Percentiles rank a stretch among this genome's conserved stretches.
Evolutionary conservation across 2,888 invertebrate genomes (phyloP).

Genomic region (Alloplasta piceator): DNA sequence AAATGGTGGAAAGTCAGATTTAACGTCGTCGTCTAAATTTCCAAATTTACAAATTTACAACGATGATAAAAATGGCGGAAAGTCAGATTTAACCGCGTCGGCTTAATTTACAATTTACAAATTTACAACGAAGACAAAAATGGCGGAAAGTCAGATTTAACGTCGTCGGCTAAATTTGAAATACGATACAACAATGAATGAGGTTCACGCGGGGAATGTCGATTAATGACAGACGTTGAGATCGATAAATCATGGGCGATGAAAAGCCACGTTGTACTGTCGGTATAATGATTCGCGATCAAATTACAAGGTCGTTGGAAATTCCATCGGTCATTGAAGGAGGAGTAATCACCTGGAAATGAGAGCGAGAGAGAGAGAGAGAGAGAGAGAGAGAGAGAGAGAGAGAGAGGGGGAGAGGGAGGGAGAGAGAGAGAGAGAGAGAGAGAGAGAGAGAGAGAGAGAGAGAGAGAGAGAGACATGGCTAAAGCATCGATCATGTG

Average conservation of each 20-base stretch:
- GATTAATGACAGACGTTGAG: no score
- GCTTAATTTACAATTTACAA: no score
- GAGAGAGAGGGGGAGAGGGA: background rate
- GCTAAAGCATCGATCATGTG: conserved; percentile 27
- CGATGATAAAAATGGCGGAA: no score
- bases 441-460: conserved; percentile 1
- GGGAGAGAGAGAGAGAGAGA: background rate
- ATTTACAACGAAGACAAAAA: no score
- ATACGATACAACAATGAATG: no score
- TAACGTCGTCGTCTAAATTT: no score
- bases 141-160: no score
- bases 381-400: background rate
- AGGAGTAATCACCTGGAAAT: conserved; percentile 38
- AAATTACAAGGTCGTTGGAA: conserved; percentile 45
- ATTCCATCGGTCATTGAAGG: conserved; percentile 30
- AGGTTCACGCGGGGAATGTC: no score
- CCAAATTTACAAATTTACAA: no score
- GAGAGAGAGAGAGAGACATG: background rate
- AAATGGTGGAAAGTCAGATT: no score
- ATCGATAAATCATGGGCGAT: conserved; percentile 29
- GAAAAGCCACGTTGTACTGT: background rate
- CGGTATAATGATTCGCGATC: conserved; percentile 39
- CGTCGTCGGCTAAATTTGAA: no score
- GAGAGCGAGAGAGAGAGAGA: background rate
- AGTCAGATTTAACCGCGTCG: no score